A percentile compares a stretch with the other conserved stretches of the same genome.
Conservation (phyloP, 2,797 vertebrate species). For the Enteromius trimaculatus region DNA sequence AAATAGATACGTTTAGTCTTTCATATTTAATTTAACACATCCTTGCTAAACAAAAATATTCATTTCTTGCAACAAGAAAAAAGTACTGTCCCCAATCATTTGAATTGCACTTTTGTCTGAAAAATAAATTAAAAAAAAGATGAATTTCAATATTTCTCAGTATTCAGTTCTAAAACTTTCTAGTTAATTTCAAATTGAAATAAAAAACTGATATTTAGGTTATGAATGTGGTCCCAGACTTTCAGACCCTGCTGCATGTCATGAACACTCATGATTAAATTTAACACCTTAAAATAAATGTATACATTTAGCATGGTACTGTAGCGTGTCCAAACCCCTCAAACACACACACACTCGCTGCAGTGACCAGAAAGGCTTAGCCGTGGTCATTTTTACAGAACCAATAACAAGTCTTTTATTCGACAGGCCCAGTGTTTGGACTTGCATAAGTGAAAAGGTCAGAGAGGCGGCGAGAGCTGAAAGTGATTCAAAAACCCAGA, state of each 20-base stretch:
- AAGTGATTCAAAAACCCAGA: conserved; percentile 24
- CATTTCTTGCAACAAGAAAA: neutral
- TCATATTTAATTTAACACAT: neutral
- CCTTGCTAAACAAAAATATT: neutral
- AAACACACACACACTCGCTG: conserved; percentile 10
- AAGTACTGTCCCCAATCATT: neutral
- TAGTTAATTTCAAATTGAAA: neutral
- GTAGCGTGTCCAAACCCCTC: neutral
- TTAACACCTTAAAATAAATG: neutral
- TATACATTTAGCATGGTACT: neutral
- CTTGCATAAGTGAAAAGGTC: conserved; percentile 41
- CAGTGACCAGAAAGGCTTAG: neutral
- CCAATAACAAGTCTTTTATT: conserved; percentile 26
- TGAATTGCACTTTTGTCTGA: neutral
- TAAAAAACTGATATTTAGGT: neutral
- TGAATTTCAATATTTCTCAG: neutral
- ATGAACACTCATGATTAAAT: neutral
- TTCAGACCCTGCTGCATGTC: neutral
- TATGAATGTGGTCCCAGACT: neutral
- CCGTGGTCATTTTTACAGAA: conserved; percentile 21
- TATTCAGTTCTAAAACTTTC: neutral
- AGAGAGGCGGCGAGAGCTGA: conserved; percentile 9
- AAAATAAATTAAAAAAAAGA: neutral
- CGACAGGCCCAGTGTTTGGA: conserved; percentile 29
- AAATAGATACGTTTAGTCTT: neutral